phyloP scores from a whole-genome alignment of 2,797 vertebrate species.

The Onychomys arenicola region DNA sequence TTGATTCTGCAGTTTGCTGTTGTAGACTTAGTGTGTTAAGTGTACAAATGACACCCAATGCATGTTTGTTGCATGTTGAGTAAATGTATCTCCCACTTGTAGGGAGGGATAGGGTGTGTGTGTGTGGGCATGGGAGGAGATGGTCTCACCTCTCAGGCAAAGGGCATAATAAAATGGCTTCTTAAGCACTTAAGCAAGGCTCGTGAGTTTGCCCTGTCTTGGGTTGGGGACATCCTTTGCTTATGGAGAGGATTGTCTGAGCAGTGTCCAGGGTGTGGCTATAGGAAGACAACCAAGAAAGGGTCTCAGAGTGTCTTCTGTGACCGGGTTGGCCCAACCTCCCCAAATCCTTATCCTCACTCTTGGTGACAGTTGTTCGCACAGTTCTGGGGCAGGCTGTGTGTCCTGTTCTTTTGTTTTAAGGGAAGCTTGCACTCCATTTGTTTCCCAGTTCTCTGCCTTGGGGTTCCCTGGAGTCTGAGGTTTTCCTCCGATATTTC shows the following conservation, averaged over 20 bases:
- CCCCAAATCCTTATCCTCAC: conserved; percentile 7
- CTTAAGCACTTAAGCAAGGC: background rate
- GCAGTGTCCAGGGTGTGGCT: conserved; percentile 9
- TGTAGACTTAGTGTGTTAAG: background rate
- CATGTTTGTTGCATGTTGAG: background rate
- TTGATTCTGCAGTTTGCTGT: background rate
- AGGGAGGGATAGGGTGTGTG: background rate
- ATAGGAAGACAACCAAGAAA: background rate
- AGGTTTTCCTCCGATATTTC: conserved; percentile 63
- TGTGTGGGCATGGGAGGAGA: background rate
- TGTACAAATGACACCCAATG: background rate
- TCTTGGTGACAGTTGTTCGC: conserved; percentile 62
- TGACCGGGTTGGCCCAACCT: conserved; percentile 59
- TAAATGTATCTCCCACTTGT: background rate
- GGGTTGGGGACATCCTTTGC: background rate
- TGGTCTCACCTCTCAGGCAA: background rate
- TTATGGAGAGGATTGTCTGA: background rate
- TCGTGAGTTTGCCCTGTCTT: background rate
- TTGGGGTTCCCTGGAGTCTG: conserved; percentile 61
- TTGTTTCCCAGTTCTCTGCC: conserved; percentile 71
- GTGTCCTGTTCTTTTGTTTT: conserved; percentile 69
- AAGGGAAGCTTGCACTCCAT: conserved; percentile 67
- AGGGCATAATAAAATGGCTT: background rate
- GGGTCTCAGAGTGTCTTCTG: conserved; percentile 38
- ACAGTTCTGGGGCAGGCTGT: conserved; percentile 54